Base-by-base conservation (phyloP, 1,140 invertebrate species). In the Drosophila murphyi region DNA sequence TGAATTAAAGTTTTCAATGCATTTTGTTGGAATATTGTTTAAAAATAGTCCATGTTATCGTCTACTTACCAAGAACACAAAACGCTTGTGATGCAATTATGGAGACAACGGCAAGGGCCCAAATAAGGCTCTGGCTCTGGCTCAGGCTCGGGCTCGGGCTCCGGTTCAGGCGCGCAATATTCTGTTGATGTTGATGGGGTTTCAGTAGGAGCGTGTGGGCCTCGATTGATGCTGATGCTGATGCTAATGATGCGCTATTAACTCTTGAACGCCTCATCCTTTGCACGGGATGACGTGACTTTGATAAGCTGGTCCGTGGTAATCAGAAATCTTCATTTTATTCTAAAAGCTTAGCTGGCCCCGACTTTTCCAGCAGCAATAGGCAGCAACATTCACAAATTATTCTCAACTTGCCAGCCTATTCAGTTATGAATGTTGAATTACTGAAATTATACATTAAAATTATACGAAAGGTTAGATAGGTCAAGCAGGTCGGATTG, bases 231-330 rank as follows among this genome's bases (percentile, higher is more conserved):
- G 83, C 80, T 74, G 83, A 65, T 87, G 83, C 79, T 80, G 83
- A 67, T 79, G 73, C 59, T 76, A 63, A 67, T 72, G 56, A 72
- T 80, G 77, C 60, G 54, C 77, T 65, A 52, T 71, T 62, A 63
- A 54, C 83, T 63, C 51, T 74, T 68, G 70, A 61, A 78, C 77
- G 83, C 83, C 80, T 88, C 83, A 88, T 88, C 83, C 83, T 88
- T 83, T 88, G 83, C 85, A 89, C 80, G 80, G 77, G 60, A 76
- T 47, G 78, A 88, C 83, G 83, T 89, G 73, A 80, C 79, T 88
- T 59, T 65, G 68, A 57, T 72, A 63, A 70, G 75, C 62, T 71
- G 73, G 43, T 68, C 77, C 69, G 62, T 72, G 59, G 70, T 65
- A 72, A 59, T 75, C 80, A 71, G 80, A 70, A 83, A 88, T 39